Base-by-base conservation (phyloP, 2,113 vertebrate species). In the Helogale parvula region DNA sequence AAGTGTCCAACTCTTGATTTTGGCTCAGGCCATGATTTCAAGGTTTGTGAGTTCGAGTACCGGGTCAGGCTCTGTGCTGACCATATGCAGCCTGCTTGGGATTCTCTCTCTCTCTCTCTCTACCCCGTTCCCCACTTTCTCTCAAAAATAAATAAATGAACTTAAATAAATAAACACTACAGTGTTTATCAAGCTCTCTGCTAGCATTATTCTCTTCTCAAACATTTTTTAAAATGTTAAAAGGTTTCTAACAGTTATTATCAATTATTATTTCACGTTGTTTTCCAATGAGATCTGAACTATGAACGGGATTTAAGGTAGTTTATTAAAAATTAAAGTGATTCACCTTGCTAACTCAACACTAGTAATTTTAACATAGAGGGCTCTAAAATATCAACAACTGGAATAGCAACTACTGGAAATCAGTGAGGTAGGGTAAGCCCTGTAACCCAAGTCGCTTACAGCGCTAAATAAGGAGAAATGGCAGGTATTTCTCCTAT, bases 201-300 rank as follows among this genome's bases (percentile, higher is more conserved):
- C 21, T 31, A 86, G 77, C 52, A 57, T 14, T 68, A 57, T 9
- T 83, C 25, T 83, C 50, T 84, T 90, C 54, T 77, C 66, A 82
- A 79, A 94, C n/a, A 90, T 60, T 88, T 82, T 52, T 23, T 87
- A 90, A 50, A 57, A 95, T 81, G 69, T 74, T 80, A 65, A 88
- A 82, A 94, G 21, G 27, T 84, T 97, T 87, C 84, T 77, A 89
- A 84, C 0, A 29, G 12, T 89, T 95, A 83, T 9, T 31, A 93
- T 83, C 47, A 77, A 35, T 84, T 38, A 71, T 50, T 92, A 74
- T 35, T 83, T 88, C 54, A 31, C 14, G 8, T 63, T 93, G 63
- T 76, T 93, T 88, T 76, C 23, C 9, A 90, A 90, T 38, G 57
- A 85, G 41, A 89, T 66, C 57, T 88, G 10, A 94, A 76, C 50